Base-by-base conservation (phyloP, 2,113 vertebrate species). In the Clinocottus analis region DNA sequence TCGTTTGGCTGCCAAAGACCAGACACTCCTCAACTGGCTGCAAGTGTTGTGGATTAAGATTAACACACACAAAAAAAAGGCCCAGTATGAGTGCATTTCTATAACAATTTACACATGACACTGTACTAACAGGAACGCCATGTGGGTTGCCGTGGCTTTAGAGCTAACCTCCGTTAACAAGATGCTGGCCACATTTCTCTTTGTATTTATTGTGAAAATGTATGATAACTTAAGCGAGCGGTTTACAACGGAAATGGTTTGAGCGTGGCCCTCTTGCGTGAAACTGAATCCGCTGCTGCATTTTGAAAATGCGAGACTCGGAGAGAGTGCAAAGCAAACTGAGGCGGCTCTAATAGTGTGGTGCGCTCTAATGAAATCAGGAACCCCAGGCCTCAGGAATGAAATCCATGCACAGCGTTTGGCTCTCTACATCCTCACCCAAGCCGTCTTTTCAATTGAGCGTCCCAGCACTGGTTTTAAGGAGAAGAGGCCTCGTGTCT, bases 341-440 rank as follows among this genome's bases (percentile, higher is more conserved):
- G 87, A 93, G 93, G 91, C 80, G 45, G 80, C 90, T 89, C 83
- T 92, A 93, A 94, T 91, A 92, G 86, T 90, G 91, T 82, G 85
- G 89, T 93, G 83, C 66, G 70, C 89, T 87, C 80, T 92, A 94
- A 93, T 94, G 91, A 93, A 93, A 94, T 94, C 92, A 94, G 91
- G 87, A 85, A 90, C 76, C 86, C 88, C 83, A 88, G 89, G 86
- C 83, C 91, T 93, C 91, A 88, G 89, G 86, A 93, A 93, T 90
- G 90, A 90, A 77, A 89, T 86, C 83, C 87, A 79, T 70, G 75
- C 75, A 65, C 39, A 51, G 65, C 79, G 87, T 87, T 89, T 90
- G 77, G 87, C 90, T 91, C 83, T 75, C 76, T 69, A 66, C 83
- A 85, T 90, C 90, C 83, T 92, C 90, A 87, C 85, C 88, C 84